Conservation (phyloP, 1,140 invertebrate species). For the Drosophila bocki region DNA sequence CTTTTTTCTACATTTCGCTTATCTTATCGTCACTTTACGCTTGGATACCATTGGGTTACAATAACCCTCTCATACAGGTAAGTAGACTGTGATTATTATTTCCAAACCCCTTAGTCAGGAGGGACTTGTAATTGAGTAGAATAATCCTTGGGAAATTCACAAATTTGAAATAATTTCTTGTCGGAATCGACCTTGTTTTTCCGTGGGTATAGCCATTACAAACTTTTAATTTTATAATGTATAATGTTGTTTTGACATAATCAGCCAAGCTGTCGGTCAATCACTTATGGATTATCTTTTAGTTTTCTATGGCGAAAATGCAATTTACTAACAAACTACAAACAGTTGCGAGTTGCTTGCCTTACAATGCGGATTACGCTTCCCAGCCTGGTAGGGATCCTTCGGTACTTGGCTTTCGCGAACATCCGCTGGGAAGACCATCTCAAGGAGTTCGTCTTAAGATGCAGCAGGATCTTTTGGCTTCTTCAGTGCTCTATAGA, state of each 20-base stretch:
- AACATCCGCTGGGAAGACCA: constrained; percentile 1
- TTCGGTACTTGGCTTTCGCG: not conserved
- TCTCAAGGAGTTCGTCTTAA: not conserved
- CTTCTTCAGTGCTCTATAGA: not conserved
- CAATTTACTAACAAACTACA: not conserved
- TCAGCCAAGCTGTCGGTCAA: not conserved
- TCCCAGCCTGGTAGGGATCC: not conserved
- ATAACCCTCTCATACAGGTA: not conserved
- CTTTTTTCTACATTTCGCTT: not conserved
- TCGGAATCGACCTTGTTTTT: too few species aligned
- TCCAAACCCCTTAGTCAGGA: not conserved
- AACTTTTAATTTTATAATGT: not conserved
- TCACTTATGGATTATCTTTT: not conserved
- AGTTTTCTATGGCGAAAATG: not conserved
- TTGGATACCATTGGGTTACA: not conserved
- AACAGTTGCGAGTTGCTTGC: not conserved
- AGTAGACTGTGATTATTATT: not conserved
- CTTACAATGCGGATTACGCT: not conserved
- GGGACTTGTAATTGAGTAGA: not conserved
- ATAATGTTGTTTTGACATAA: not conserved
- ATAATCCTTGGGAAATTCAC: not conserved
- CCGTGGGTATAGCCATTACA: not conserved
- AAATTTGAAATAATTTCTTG: too few species aligned
- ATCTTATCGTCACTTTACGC: not conserved
- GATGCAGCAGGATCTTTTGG: not conserved